Percentiles rank a stretch among this genome's conserved stretches.
These are phyloP conservation scores for Mellivora capensis DNA, from an alignment of 2,113 vertebrate genomes.

Conservation along the genomic window DNA sequence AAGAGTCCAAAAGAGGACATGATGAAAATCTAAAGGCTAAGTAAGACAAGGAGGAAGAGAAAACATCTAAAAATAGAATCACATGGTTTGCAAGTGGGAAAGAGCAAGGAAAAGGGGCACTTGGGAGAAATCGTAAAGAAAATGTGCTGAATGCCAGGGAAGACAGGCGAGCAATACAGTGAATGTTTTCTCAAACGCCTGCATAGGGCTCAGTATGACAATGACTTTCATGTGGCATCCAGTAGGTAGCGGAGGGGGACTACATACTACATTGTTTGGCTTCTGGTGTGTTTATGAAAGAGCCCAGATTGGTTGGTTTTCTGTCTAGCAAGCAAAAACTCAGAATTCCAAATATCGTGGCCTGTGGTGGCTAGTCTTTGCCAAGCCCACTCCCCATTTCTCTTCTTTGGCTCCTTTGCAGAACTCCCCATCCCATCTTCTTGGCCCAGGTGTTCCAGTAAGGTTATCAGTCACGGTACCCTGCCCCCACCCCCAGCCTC, in stretches of 20 bases:
- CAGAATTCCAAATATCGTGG: neutral
- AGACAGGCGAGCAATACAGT: neutral
- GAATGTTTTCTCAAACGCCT: neutral
- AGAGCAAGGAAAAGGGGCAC: neutral
- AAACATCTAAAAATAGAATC: slow-evolving; percentile 20
- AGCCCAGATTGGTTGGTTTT: slow-evolving; percentile 2
- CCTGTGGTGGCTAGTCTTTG: neutral
- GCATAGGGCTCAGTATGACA: neutral
- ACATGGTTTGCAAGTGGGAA: neutral
- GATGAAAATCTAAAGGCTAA: neutral
- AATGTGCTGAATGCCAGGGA: neutral
- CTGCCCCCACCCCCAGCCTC: neutral
- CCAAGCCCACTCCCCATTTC: neutral
- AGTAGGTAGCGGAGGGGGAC: neutral
- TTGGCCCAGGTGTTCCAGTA: neutral
- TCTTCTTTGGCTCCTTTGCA: neutral
- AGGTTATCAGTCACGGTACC: neutral
- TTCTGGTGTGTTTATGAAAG: neutral
- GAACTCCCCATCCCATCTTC: neutral
- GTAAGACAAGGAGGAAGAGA: slow-evolving; percentile 13
- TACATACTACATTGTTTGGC: neutral
- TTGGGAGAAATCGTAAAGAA: neutral
- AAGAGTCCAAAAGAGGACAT: slow-evolving; percentile 25
- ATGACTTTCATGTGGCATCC: neutral
- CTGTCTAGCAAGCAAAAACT: neutral